Evolutionary conservation across 2,797 vertebrate species (phyloP).

Genomic region (Urosaurus nigricauda): DNA sequence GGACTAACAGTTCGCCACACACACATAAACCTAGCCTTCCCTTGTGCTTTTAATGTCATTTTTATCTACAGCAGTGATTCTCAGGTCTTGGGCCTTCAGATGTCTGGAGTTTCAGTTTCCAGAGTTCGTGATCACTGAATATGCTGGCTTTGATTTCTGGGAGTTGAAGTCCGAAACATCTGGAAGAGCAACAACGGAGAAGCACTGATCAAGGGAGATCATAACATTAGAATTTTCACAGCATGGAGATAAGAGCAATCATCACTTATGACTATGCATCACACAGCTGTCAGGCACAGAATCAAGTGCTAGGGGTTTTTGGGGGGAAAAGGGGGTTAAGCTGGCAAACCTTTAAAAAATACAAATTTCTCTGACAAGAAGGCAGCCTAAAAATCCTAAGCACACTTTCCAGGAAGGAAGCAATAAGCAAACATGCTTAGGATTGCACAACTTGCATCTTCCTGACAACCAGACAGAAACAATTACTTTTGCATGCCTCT

Average conservation of each 20-base stretch:
- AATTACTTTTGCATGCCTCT: neutral
- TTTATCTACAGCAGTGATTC: neutral
- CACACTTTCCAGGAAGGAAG: neutral
- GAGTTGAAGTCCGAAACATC: too few relatives aligned
- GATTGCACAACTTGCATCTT: conserved; percentile 23
- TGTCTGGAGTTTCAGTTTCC: too few relatives aligned
- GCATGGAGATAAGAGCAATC: neutral
- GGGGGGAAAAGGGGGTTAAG: too few relatives aligned
- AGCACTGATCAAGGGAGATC: neutral
- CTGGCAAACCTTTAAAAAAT: conserved; percentile 2
- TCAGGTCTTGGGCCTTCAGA: too few relatives aligned
- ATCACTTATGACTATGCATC: neutral
- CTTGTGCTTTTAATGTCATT: neutral
- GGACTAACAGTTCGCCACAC: neutral
- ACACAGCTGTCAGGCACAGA: neutral
- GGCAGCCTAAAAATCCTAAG: conserved; percentile 4
- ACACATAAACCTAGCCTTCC: neutral
- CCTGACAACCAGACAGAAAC: conserved; percentile 54
- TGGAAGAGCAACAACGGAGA: too few relatives aligned
- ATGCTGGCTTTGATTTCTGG: too few relatives aligned
- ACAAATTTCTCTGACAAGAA: conserved; percentile 9
- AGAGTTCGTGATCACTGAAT: too few relatives aligned
- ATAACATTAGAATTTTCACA: neutral
- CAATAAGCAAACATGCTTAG: neutral
- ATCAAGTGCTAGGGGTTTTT: neutral